A percentile compares a stretch with the other conserved stretches of the same genome.
Evolutionary conservation across 2,797 vertebrate species (phyloP).

Genomic region (Morelia viridis): DNA sequence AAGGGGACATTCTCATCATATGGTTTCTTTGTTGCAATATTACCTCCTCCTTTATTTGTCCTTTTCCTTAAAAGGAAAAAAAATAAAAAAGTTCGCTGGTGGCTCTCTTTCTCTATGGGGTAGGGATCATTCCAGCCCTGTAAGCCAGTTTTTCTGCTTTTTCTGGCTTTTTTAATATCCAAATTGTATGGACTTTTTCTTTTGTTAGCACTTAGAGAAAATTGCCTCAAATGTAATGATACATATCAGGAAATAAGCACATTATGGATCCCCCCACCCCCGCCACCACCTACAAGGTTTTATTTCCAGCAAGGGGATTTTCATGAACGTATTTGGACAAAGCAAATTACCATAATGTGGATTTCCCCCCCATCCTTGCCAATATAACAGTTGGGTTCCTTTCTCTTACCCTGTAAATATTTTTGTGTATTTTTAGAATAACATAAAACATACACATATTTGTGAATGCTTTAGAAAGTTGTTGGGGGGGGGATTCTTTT

Average conservation of each 20-base stretch:
- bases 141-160: neutral
- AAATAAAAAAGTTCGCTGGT: too few relatives aligned
- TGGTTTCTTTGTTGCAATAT: too few relatives aligned
- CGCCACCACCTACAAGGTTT: conserved; percentile 49
- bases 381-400: too few relatives aligned
- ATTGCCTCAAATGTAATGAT: conserved; percentile 56
- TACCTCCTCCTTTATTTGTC: neutral
- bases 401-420: conserved; percentile 11
- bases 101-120: too few relatives aligned
- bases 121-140: neutral
- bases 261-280: conserved; percentile 7
- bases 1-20: too few relatives aligned
- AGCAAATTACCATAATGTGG: conserved; percentile 56
- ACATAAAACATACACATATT: conserved; percentile 28
- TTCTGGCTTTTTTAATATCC: neutral
- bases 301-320: conserved; percentile 56
- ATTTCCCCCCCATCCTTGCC: conserved; percentile 28
- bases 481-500: conserved; percentile 17
- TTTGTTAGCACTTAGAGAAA: conserved; percentile 49
- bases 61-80: neutral
- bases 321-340: conserved; percentile 50
- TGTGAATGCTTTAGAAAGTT: neutral
- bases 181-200: conserved; percentile 37
- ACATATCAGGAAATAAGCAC: conserved; percentile 55
- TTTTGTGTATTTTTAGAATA: conserved; percentile 18